phyloP scores from a whole-genome alignment of 1,140 invertebrate genomes.

The Nasonia longicornis region DNA sequence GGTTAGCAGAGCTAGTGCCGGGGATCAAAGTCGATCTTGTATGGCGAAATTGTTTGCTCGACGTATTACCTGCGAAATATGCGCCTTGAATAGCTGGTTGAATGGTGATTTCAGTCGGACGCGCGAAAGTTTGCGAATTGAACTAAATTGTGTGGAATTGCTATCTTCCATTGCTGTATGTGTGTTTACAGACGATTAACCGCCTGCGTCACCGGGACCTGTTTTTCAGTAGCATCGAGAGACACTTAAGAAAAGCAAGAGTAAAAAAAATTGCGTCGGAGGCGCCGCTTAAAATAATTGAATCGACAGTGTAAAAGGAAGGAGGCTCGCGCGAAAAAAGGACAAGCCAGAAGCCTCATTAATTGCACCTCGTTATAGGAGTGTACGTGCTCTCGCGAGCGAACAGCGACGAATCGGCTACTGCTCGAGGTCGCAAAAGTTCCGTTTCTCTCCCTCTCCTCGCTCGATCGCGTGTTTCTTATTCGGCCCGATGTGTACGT shows the following conservation, averaged over 20 bases:
- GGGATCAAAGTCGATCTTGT: too few species aligned
- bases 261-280: background rate
- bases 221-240: background rate
- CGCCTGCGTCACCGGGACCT: background rate
- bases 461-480: background rate
- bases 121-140: too few species aligned
- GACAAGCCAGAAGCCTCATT: constrained; percentile 26
- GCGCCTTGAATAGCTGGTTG: too few species aligned
- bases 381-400: constrained; percentile 3
- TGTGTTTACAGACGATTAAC: too few species aligned
- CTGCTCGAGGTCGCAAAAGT: constrained; percentile 31
- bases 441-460: background rate
- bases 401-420: constrained; percentile 7
- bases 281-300: constrained; percentile 35
- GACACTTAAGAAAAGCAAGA: background rate
- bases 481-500: background rate
- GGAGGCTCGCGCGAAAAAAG: background rate
- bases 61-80: background rate
- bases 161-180: too few species aligned
- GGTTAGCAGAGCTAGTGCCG: background rate
- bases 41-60: too few species aligned
- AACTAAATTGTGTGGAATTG: too few species aligned
- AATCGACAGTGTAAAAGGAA: constrained; percentile 9
- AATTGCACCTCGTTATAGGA: constrained; percentile 40
- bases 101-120: too few species aligned